Base-by-base conservation (phyloP, 1,140 invertebrate species). In the Antheraea pernyi region DNA sequence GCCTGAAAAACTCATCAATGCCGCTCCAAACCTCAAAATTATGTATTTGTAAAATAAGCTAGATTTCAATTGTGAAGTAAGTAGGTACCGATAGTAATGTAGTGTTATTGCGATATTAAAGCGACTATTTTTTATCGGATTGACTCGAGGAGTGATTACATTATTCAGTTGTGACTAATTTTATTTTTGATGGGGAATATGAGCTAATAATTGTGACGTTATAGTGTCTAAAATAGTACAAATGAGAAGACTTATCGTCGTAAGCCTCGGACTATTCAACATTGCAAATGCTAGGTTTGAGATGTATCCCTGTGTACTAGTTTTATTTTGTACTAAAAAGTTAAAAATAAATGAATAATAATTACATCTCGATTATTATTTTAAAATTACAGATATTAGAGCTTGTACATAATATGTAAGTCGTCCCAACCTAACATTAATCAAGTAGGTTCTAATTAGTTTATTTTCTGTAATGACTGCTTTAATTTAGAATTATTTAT, bases 241-340 rank as follows among this genome's bases (percentile, higher is more conserved):
- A 93, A 93, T 93, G 91, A 92, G 91, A 93, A 93, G 92, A 93
- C 92, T 93, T 93, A 92, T 92, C 91, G 90, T 92, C 86, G 83
- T 92, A 91, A 90, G 90, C 84, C 84, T 91, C 88, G 85, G 87
- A 91, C 85, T 89, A 87, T 91, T 90, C 88, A 90, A 89, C 88
- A 92, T 89, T 91, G 85, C 84, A 91, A 91, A 92, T 92, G 90
- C 87, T 93, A 93, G 91, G 89, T 90, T 92, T 92, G 86, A 91
- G 88, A 91, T 93, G 90, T 93, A 93, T 89, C 88, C 90, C 90
- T 89, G 91, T 93, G 92, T 93, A 92, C 91, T 92, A 93, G 90
- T 92, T 92, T 93, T 93, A 93, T 93, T 93, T 93, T 93, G 89
- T 92, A 92, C 87, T 92, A 92, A 91, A 53, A 90, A 90, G 90